A percentile compares a stretch with the other conserved stretches of the same genome.
Conservation (phyloP, 2,113 vertebrate species). For the Tichodroma muraria region DNA sequence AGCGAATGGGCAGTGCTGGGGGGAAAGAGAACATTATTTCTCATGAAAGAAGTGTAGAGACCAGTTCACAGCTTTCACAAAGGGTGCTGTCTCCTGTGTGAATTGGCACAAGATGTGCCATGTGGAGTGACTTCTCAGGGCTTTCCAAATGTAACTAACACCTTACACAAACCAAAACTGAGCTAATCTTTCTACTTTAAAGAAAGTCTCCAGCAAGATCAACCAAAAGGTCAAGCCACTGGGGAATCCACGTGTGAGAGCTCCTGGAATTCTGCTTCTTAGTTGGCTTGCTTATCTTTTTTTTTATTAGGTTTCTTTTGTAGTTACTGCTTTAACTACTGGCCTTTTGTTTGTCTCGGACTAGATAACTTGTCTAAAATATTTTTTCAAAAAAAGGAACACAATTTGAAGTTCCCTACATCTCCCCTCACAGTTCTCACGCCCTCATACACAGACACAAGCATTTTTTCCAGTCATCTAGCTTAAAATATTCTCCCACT, state of each 20-base stretch:
- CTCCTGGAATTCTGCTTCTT: not conserved
- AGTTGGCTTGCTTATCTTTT: not conserved
- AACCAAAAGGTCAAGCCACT: not conserved
- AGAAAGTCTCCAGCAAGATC: not conserved
- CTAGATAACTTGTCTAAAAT: not conserved
- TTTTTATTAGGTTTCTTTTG: not conserved
- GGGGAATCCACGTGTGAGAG: not conserved
- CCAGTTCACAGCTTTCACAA: not conserved
- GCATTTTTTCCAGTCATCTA: not conserved
- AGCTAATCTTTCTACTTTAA: not conserved
- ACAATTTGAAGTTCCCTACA: not conserved
- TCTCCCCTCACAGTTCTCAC: not conserved
- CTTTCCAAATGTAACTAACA: not conserved
- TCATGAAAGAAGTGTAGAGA: not conserved
- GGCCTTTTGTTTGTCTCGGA: not conserved
- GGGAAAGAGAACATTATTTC: not conserved
- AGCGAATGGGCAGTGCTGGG: not conserved
- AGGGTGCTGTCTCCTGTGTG: not conserved
- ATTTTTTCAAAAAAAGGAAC: not conserved
- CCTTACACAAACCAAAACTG: not conserved
- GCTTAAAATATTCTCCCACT: not conserved
- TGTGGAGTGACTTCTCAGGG: not conserved
- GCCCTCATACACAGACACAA: not conserved
- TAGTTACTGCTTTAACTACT: not conserved
- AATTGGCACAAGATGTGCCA: accelerated